Conservation (phyloP, 2,797 vertebrate genomes). For the Lepilemur septentrionalis region DNA sequence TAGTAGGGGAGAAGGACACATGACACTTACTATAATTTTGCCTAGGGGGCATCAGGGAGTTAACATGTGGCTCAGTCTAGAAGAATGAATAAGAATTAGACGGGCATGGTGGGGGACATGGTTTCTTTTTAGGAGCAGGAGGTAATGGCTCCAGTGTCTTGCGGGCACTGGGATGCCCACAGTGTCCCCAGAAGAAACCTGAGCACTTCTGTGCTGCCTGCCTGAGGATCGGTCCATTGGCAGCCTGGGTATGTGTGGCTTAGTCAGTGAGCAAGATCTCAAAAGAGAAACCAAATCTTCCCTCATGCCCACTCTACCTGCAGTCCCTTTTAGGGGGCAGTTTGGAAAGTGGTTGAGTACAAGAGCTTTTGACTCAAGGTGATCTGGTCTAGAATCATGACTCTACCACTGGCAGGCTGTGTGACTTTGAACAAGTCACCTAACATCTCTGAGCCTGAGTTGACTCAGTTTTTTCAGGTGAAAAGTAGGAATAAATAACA, state of each 20-base stretch:
- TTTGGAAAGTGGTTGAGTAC: not conserved
- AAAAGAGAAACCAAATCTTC: not conserved
- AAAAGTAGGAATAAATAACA: not conserved
- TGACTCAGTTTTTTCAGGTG: not conserved
- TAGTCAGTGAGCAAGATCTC: not conserved
- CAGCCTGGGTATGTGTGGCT: not conserved
- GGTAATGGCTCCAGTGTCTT: not conserved
- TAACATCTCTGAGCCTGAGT: not conserved
- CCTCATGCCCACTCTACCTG: no score
- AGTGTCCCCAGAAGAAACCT: not conserved
- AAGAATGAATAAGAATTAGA: not conserved
- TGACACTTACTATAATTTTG: not conserved
- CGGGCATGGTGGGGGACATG: not conserved
- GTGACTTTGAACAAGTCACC: not conserved
- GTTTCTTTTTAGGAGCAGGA: not conserved
- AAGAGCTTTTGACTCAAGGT: not conserved
- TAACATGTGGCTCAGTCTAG: not conserved
- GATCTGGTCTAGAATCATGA: not conserved
- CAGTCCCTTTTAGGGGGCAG: not conserved
- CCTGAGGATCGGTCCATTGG: not conserved
- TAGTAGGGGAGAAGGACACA: not conserved
- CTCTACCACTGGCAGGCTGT: not conserved
- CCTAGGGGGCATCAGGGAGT: not conserved
- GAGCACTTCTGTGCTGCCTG: not conserved
- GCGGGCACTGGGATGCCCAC: not conserved